Evolutionary conservation across 2,888 invertebrate genomes (phyloP), one percentile per base, ranked within the genome.

Genomic region (Volucella inflata): DNA sequence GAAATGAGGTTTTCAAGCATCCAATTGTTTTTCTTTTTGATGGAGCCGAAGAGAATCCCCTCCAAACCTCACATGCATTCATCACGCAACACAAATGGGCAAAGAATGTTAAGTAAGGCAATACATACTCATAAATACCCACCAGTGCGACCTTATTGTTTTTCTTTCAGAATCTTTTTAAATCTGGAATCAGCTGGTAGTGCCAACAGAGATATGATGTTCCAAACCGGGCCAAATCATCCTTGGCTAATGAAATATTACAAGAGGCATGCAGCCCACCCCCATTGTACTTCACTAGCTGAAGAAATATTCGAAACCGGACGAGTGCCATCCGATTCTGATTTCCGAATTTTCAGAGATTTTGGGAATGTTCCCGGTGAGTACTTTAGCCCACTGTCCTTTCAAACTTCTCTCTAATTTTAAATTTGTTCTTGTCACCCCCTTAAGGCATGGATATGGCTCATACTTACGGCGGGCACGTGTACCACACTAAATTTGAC

Each of bases 121-220:
- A 10, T 8, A 70, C 46, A n/a, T 9, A 42, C 42, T 38, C 72
- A 0, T 30, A 17, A 50, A 14, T 11, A 2, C 1, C 4, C 2
- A 0, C 0, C 0, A 50, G 40, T 4, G 4, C 2, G 3, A 21
- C 21, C 21, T 21, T 21, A 3, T 2, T 21, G 3, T 30, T 30
- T 30, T 30, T 0, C 30, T 30, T 1, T 0, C 30, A 94, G 94
- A 48, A 95, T 96, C 0, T 96, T 98, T 71, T 94, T 99, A 51
- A 99, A 99, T 92, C 91, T 99, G 87, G 99, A 99, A 91, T 96
- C 98, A 0, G 97, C 96, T 62, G 99, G 98, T 0, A 96, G 96
- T 89, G 98, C 98, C 42, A 98, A 98, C 1, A 95, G 97, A 78
- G 97, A 98, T 88, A 94, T 96, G 65, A 93, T 99, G 8, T 98